Conservation (phyloP, 1,140 invertebrate genomes). For the Pogonognathellus flavescens region DNA sequence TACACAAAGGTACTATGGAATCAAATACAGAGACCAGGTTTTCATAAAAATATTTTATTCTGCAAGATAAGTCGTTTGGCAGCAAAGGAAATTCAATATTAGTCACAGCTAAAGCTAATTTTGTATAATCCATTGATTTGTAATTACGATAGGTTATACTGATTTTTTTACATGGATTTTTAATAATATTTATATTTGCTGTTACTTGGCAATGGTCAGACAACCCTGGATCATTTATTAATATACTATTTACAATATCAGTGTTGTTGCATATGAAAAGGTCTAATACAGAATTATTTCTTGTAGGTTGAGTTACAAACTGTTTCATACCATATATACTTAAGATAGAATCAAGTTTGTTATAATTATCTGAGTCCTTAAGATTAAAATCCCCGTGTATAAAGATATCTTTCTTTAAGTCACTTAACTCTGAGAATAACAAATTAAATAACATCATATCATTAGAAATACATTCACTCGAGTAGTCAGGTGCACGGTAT, state of each 20-base stretch:
- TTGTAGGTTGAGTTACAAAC: neutral
- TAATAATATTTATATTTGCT: neutral
- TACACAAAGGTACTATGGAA: neutral
- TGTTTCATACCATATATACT: neutral
- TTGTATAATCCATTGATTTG: neutral
- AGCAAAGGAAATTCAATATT: neutral
- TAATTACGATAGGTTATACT: neutral
- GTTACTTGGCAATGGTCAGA: conserved; percentile 3
- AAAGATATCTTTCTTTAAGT: neutral
- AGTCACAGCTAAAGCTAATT: neutral
- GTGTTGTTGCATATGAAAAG: neutral
- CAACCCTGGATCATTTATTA: neutral
- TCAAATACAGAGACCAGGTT: neutral
- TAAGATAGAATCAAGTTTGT: neutral
- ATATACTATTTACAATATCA: neutral
- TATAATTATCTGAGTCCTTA: neutral
- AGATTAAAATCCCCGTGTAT: conserved; percentile 25
- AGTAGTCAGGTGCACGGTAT: neutral
- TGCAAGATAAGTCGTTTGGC: neutral
- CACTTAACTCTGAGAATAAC: neutral
- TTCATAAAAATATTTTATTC: neutral
- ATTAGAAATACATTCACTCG: neutral
- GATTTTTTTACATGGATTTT: neutral
- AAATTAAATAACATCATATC: neutral
- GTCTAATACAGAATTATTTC: neutral